phyloP scores from a whole-genome alignment of 2,113 vertebrate genomes.

The Burhinus bistriatus region DNA sequence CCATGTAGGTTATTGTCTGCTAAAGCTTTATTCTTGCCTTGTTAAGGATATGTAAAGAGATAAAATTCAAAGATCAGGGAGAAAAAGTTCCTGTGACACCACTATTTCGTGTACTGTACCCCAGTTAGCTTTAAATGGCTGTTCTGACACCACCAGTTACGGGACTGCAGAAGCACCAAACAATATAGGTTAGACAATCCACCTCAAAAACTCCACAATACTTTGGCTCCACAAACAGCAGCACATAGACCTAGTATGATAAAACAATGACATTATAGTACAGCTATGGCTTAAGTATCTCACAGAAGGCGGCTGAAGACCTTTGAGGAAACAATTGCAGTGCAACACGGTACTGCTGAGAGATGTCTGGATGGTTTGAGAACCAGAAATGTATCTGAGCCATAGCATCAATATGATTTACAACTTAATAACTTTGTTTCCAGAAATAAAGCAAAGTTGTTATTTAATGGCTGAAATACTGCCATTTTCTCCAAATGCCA shows the following conservation, averaged over 20 bases:
- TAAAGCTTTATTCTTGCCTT: neutral
- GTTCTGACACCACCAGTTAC: neutral
- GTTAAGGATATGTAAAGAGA: neutral
- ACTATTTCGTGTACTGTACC: neutral
- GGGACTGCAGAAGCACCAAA: neutral
- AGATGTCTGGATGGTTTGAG: neutral
- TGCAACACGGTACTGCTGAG: neutral
- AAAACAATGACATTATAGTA: neutral
- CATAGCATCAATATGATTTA: conserved; percentile 61
- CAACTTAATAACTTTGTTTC: conserved; percentile 74
- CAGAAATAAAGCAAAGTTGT: conserved; percentile 72
- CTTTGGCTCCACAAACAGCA: neutral
- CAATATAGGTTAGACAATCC: neutral
- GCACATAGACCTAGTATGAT: neutral
- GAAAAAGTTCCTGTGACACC: neutral
- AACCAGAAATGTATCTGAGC: conserved; percentile 17
- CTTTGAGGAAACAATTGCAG: neutral
- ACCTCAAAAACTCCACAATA: neutral
- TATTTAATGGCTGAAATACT: conserved; percentile 72
- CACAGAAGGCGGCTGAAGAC: neutral
- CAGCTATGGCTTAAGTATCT: neutral
- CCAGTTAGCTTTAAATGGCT: neutral
- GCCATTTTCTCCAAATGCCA: conserved; percentile 65
- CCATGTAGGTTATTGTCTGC: neutral
- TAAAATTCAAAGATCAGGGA: neutral